Evolutionary conservation across 2,888 invertebrate genomes (phyloP).

Genomic region (Athetis lepigone): DNA sequence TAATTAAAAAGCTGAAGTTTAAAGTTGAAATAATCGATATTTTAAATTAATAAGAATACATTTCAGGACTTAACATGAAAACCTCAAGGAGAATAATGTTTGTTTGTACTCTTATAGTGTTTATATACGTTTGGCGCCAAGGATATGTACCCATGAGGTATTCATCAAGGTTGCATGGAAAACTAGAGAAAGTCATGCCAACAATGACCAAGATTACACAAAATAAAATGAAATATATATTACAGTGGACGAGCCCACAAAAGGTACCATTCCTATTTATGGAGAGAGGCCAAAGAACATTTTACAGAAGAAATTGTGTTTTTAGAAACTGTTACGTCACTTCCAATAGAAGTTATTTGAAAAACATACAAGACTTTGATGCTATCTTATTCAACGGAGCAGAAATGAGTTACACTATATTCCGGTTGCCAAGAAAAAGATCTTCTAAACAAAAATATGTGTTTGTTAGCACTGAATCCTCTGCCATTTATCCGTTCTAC

Average conservation of each 20-base stretch:
- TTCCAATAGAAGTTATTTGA: conserved; percentile 17
- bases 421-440: conserved; percentile 22
- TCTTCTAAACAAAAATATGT: conserved; percentile 31
- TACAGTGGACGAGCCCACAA: conserved; percentile 31
- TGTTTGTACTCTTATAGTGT: not conserved
- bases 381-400: conserved; percentile 32
- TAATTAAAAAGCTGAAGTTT: not conserved
- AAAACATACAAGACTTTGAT: conserved; percentile 22
- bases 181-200: not conserved
- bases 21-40: not conserved
- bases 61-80: not conserved
- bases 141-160: not conserved
- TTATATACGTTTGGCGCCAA: not conserved
- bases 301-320: conserved; percentile 15
- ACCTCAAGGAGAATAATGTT: not conserved
- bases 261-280: conserved; percentile 19
- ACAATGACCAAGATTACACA: not conserved
- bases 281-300: conserved; percentile 22
- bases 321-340: conserved; percentile 35
- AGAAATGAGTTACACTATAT: not conserved
- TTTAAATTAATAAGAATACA: not conserved
- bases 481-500: conserved; percentile 68
- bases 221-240: conserved; percentile 29
- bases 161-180: not conserved
- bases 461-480: conserved; percentile 69